A percentile compares a stretch with the other conserved stretches of the same genome.
Conservation (phyloP, 1,140 invertebrate species). For the Pentalonia nigronervosa region DNA sequence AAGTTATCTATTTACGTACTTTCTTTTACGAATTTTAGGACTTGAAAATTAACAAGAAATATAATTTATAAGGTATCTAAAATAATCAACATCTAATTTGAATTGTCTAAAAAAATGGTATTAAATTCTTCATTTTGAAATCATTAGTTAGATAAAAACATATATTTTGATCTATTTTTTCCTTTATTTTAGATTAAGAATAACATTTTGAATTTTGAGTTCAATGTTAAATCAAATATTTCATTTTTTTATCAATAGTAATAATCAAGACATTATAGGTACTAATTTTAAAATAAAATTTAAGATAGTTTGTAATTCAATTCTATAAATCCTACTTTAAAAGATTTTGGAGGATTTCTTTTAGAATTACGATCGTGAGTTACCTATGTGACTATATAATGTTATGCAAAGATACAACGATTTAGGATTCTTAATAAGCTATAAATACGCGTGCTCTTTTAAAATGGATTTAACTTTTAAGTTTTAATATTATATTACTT, state of each 20-base stretch:
- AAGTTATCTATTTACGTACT: no score
- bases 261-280: not conserved
- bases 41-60: not conserved
- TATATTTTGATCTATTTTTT: no score
- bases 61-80: not conserved
- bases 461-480: not conserved
- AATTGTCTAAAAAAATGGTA: not conserved
- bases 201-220: not conserved
- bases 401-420: no score
- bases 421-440: no score
- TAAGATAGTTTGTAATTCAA: not conserved
- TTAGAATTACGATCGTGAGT: not conserved
- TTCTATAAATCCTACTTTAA: not conserved
- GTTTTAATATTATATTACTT: no score
- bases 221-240: not conserved
- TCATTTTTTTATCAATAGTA: not conserved
- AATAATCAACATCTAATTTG: not conserved
- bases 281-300: not conserved
- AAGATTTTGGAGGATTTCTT: not conserved
- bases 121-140: not conserved
- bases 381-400: no score
- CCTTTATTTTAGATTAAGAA: no score
- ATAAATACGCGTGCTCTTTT: not conserved
- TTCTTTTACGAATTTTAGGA: not conserved
- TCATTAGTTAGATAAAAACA: not conserved